A percentile compares a stretch with the other conserved stretches of the same genome.
Conservation (phyloP, 2,797 vertebrate genomes). For the Centroberyx gerrardi region DNA sequence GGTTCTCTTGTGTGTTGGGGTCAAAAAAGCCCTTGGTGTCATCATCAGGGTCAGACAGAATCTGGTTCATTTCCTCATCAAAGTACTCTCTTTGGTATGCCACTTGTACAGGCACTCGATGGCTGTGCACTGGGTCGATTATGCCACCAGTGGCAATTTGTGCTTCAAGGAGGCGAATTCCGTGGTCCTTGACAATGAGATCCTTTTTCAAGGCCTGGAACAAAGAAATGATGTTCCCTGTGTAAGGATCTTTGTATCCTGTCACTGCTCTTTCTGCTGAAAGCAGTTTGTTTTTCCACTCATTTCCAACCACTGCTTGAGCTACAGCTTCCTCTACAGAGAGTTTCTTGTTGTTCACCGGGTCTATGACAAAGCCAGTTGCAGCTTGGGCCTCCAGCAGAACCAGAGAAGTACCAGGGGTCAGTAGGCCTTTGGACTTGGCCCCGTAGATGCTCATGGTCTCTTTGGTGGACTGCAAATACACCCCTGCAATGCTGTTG, state of each 20-base stretch:
- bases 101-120: slow-evolving; percentile 87
- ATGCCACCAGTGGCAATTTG: slow-evolving; percentile 92
- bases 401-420: slow-evolving; percentile 81
- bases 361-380: slow-evolving; percentile 84
- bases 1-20: slow-evolving; percentile 91
- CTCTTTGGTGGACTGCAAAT: slow-evolving; percentile 70
- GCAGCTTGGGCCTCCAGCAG: slow-evolving; percentile 85
- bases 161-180: slow-evolving; percentile 89
- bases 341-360: slow-evolving; percentile 84
- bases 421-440: slow-evolving; percentile 70
- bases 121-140: slow-evolving; percentile 88
- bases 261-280: slow-evolving; percentile 88
- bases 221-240: slow-evolving; percentile 85
- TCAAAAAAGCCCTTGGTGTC: slow-evolving; percentile 93
- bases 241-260: slow-evolving; percentile 91
- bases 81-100: slow-evolving; percentile 91
- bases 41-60: slow-evolving; percentile 84
- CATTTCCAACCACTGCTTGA: slow-evolving; percentile 84
- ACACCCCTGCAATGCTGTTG: slow-evolving; percentile 88
- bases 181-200: slow-evolving; percentile 86
- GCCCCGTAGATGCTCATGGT: slow-evolving; percentile 82
- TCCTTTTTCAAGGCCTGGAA: slow-evolving; percentile 92
- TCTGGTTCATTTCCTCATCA: slow-evolving; percentile 84
- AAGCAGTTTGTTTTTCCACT: slow-evolving; percentile 89
- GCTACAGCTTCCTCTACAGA: slow-evolving; percentile 89